Base-by-base conservation (phyloP, 2,113 vertebrate species). In the Lynx canadensis region DNA sequence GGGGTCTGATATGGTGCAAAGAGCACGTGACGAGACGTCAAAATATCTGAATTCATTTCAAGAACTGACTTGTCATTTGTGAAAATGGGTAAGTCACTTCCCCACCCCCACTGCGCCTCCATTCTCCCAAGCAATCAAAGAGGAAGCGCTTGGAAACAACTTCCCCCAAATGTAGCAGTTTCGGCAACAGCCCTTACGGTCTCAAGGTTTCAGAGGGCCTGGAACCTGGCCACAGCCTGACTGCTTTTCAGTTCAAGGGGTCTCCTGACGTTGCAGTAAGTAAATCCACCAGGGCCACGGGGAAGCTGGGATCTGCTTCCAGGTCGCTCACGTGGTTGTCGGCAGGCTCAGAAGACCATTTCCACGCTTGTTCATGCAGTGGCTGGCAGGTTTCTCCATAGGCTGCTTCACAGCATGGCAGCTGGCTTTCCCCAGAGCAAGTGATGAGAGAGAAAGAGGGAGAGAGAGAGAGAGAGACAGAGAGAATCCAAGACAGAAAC, bases 241-340 rank as follows among this genome's bases (percentile, higher is more conserved):
- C n/a, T 2, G 23, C 38, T 55, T 11, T 89, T 41, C 27, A 9
- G 50, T 31, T 79, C 48, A 25, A 48, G 81, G 65, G 25, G 33
- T 80, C 87, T 10, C 25, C 7, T 0, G 6, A 95, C 21, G 66
- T 18, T 74, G 27, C 36, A 1, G 33, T 31, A 8, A 36, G 16
- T 18, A 7, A 25, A 23, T 45, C 50, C n/a, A n/a, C 52, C 36
- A 4, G 21, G 29, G 29, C 69, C 41, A 11, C 18, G 3, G 38
- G 73, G 14, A 57, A 38, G 60, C 21, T 0, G 0, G 48, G 31
- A 33, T 1, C 29, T 29, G 8, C 18, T 3, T 18, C 89, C 38
- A 50, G 48, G 38, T 5, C 65, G 12, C 3, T 25, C 63, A 23
- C 0, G 0, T 3, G 7, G 79, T 78, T 9, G 14, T n/a, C 10